Base-by-base conservation (phyloP, 2,797 vertebrate species). In the Cryptoblepharus egeriae region DNA sequence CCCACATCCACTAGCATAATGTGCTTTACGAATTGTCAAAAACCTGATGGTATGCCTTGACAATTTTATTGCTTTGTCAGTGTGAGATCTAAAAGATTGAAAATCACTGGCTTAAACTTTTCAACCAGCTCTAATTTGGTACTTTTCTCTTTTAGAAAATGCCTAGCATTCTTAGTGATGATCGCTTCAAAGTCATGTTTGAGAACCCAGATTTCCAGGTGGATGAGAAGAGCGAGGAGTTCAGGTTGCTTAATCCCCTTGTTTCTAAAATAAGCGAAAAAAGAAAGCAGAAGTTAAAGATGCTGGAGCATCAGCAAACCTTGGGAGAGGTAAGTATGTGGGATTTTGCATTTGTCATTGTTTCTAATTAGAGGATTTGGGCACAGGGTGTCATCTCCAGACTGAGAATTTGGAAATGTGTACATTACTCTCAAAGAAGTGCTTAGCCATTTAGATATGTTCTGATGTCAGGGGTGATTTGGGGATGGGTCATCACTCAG, bases 131-230 rank as follows among this genome's bases (percentile, higher is more conserved):
- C 1, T 11, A 64, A 52, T 78, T 86, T 83, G 70, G 39, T 68
- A 22, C 13, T 55, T 58, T 70, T 78, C 85, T 87, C 49, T 77
- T 74, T 7, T 87, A 99, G 98, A 97, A 92, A 77, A 90, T 97
- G 35, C 96, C 97, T 26, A 99, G 92, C 92, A 97, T 99, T 88
- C 96, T 99, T 82, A 96, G 95, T 5, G 99, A 99, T 35, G 96
- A 98, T 84, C 97, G 98, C 49, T 99, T 99, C 94, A 98, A 99
- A 96, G 95, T 98, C 90, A 99, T 99, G 98, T 99, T 99, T 87
- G 98, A 99, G 92, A 99, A 99, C 92, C 98, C 98, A 0, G 98
- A 99, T 90, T 99, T 97, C 95, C 98, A 99, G 92, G 99, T 99
- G 88, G 98, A 99, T 15, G 96, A 99, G 91, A 95, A 96, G 91